Base-by-base conservation (phyloP, 2,888 invertebrate genomes). In the Diaprepes abbreviatus region DNA sequence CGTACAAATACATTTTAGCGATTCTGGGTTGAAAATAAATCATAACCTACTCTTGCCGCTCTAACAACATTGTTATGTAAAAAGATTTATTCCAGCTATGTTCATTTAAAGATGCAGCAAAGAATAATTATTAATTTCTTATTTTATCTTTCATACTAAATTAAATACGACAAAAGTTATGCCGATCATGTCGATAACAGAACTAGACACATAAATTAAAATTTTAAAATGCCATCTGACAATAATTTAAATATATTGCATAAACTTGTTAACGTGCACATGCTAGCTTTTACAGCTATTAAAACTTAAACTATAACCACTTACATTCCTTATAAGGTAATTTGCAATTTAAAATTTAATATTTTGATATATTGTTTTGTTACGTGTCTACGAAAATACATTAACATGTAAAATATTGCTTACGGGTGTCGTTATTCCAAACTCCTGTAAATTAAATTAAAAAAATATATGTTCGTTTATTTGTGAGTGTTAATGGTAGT, bases 211-310 rank as follows among this genome's bases (percentile, higher is more conserved):
- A 21, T 43, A 43, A 43, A 43, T 43, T 17, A 17, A 43, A 43
- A 43, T 19, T 43, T 43, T 43, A 43, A 21, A 19, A 14, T 1
- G 3, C 1, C 40, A 19, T 19, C 40, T n/a, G 43, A 43, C 21
- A n/a, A n/a, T 43, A 43, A 12, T 21, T n/a, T 43, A 19, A 43
- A 43, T 43, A 43, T 43, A 21, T 43, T 19, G 2, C 43, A n/a
- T 43, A 43, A 2, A 33, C 19, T 43, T 43, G 3, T 2, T n/a
- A n/a, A n/a, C n/a, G 19, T 43, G 43, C 19, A 43, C 21, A 21
- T 21, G 43, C 43, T 16, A 40, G n/a, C 9, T 17, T 1, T 7
- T 16, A 16, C 14, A 43, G 43, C 21, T 21, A 43, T 43, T 43
- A 21, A 21, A 3, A 21, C 9, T 43, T 21, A 17, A 21, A 43